These are phyloP conservation scores for Drosophila imparisetae DNA, from an alignment of 2,888 invertebrate genomes.

Conservation along the genomic window DNA sequence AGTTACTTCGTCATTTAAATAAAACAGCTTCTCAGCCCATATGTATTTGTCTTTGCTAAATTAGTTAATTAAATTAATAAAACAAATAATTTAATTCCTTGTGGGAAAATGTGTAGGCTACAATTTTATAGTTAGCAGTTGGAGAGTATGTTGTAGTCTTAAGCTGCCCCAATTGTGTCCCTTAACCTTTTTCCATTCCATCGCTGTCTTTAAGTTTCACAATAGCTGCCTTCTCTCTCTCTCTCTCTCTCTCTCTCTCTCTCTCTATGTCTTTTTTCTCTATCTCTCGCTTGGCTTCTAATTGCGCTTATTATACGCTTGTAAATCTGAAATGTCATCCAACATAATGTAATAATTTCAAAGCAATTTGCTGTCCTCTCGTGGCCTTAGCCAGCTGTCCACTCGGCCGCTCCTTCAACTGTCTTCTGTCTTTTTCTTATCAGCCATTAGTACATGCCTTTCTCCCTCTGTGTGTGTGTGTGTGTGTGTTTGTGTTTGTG, in stretches of 20 bases:
- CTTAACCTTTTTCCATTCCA: neutral
- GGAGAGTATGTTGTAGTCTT: no score
- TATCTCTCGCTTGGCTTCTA: slow-evolving; percentile 20
- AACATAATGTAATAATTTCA: slow-evolving; percentile 55
- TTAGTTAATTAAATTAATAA: neutral
- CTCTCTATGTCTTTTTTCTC: neutral
- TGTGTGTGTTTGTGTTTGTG: no score
- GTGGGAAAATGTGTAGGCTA: no score
- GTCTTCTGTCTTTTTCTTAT: neutral
- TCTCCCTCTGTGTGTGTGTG: no score
- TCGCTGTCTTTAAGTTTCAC: neutral
- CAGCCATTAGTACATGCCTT: no score
- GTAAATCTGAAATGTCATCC: slow-evolving; percentile 49
- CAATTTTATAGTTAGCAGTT: no score
- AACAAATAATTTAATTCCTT: neutral
- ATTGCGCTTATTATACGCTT: slow-evolving; percentile 52
- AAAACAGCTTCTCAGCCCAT: no score
- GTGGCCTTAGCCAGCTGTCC: slow-evolving; percentile 1
- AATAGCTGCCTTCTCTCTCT: neutral
- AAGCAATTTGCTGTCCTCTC: slow-evolving; percentile 39
- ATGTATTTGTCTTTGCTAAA: neutral
- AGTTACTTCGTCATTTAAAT: neutral
- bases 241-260: no score
- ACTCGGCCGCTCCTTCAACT: neutral
- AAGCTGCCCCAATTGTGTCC: no score